Evolutionary conservation across 2,797 vertebrate species (phyloP).

Genomic region (Manis javanica): DNA sequence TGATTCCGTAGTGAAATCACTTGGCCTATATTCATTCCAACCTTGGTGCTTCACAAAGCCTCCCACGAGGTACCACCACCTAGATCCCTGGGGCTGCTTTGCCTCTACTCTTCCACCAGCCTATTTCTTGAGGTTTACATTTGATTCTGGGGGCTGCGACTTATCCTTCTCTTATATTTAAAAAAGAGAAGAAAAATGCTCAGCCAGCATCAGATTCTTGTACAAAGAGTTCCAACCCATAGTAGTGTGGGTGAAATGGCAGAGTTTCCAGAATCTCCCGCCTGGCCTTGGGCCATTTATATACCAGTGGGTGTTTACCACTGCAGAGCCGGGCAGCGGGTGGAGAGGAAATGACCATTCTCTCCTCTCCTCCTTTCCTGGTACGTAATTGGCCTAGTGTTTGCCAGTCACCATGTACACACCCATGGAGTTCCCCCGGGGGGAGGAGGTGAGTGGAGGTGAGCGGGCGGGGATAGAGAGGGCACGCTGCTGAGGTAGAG

Average conservation of each 20-base stretch:
- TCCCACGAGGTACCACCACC: background rate
- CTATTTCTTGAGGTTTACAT: background rate
- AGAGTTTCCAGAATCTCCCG: no score
- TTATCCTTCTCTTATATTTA: background rate
- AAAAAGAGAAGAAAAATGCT: background rate
- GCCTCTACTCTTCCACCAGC: background rate
- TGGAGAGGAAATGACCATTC: no score
- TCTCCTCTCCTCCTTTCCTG: no score
- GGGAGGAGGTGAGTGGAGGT: no score
- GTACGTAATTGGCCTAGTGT: no score
- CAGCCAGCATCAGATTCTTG: background rate
- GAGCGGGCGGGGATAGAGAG: no score
- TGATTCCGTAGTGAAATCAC: background rate
- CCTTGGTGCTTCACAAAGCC: background rate
- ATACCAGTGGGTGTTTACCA: no score
- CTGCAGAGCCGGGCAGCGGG: no score
- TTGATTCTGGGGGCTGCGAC: background rate
- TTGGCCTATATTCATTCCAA: background rate
- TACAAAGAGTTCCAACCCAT: background rate
- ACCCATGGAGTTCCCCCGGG: no score
- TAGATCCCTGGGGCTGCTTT: background rate
- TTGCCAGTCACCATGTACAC: no score
- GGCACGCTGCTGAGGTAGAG: no score
- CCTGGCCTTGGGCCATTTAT: no score
- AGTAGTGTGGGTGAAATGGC: background rate